Base-by-base conservation (phyloP, 2,113 vertebrate species). In the Semicossyphus pulcher region DNA sequence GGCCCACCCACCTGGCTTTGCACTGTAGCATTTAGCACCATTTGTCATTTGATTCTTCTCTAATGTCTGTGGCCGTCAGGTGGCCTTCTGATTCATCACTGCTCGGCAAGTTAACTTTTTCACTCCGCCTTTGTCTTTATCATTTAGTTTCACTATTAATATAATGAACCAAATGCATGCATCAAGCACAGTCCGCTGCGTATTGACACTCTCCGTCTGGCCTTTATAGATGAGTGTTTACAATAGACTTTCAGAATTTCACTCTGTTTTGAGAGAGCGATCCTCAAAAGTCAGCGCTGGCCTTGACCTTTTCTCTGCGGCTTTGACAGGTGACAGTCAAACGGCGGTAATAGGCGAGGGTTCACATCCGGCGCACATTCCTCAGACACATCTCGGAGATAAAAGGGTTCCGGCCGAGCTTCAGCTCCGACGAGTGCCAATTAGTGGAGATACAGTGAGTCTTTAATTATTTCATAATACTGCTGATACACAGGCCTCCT, bases 271-370 rank as follows among this genome's bases (percentile, higher is more conserved):
- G 54, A 66, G 58, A 66, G 58, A 62, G 23, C 60, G 15, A 56
- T 70, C 9, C 65, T 34, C 28, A 23, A 18, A 65, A 64, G 68
- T 77, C 60, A 9, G 37, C 1, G 48, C 15, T 52, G 61, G 42
- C 65, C 66, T 58, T 86, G 86, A 82, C 86, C 86, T 88, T 87
- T 65, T 34, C 58, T 69, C 21, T 3, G 5, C 53, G 14, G 52
- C 49, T 71, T 44, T 83, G 89, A 80, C 87, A 86, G 81, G 74
- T 88, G 89, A 81, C 85, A 89, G 42, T 90, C 83, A 85, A 56
- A 37, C 32, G 23, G 6, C 47, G 16, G 75, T 84, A 86, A 84
- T 70, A 28, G 75, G 42, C 44, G 23, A 21, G 48, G 42, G 81
- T 51, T 82, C 72, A 72, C 69, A 51, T 75, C 85, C 75, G 31